A percentile compares a stretch with the other conserved stretches of the same genome.
phyloP scores from a whole-genome alignment of 2,113 vertebrate species.

The Chaetorhynchus papuensis region DNA sequence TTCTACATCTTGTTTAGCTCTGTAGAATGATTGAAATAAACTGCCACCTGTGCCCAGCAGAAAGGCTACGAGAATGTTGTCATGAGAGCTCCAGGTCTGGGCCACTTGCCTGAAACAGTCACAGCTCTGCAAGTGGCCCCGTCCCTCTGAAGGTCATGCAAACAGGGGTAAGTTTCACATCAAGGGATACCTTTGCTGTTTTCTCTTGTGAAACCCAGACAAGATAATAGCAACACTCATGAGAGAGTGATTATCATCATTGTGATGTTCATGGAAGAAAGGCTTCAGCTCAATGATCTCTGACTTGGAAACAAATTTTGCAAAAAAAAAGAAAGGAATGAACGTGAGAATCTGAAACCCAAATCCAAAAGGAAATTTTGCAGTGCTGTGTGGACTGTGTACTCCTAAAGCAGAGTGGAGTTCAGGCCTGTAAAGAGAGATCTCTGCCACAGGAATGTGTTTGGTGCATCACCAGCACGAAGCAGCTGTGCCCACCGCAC shows the following conservation, averaged over 20 bases:
- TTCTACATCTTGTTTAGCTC: background rate
- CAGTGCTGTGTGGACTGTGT: background rate
- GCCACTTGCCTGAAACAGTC: background rate
- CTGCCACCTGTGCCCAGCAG: background rate
- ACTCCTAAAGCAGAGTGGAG: background rate
- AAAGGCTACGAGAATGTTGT: background rate
- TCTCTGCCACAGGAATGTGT: background rate
- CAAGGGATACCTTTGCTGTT: background rate
- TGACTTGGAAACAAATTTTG: background rate
- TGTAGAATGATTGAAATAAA: background rate
- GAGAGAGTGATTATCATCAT: background rate
- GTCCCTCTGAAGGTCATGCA: background rate
- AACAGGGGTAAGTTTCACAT: background rate
- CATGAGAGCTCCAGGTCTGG: background rate
- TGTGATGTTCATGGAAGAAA: background rate
- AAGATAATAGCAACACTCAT: background rate
- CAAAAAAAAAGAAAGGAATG: background rate
- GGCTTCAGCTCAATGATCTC: background rate
- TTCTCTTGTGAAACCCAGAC: background rate
- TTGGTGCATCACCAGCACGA: background rate
- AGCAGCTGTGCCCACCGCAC: background rate
- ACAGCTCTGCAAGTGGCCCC: background rate
- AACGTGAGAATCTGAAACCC: background rate
- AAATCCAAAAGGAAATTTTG: background rate
- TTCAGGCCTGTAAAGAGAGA: background rate